Conservation (phyloP, 37 sponge, comb jelly and placozoan genomes). For the Sycon ciliatum region DNA sequence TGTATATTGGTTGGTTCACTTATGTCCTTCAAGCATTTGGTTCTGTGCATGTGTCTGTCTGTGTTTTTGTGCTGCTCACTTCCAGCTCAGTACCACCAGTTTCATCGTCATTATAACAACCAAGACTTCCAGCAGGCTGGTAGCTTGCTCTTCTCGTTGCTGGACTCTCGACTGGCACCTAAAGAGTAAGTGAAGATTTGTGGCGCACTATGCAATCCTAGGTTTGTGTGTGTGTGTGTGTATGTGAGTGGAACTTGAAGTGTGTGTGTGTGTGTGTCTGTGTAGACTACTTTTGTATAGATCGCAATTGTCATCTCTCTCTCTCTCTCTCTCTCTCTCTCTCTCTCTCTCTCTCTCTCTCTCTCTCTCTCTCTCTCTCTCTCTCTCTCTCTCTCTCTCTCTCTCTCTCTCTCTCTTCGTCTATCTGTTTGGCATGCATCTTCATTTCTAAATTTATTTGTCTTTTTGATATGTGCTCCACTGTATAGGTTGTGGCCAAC, state of each 20-base stretch:
- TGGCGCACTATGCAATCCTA: not conserved
- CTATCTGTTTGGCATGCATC: too few species aligned
- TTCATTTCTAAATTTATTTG: too few species aligned
- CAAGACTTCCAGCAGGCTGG: conserved; percentile 42
- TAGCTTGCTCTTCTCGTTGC: conserved; percentile 39
- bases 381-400: conserved; percentile 35
- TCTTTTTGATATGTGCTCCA: too few species aligned
- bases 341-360: not conserved
- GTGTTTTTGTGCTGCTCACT: not conserved
- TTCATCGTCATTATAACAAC: conserved; percentile 36
- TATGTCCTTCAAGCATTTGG: not conserved
- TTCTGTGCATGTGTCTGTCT: not conserved
- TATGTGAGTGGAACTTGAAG: not conserved
- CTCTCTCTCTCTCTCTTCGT: too few species aligned
- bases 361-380: conserved; percentile 18
- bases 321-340: not conserved
- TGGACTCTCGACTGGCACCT: conserved; percentile 41
- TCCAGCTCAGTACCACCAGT: conserved; percentile 61
- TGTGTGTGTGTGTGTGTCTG: conserved; percentile 16
- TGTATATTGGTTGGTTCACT: not conserved
- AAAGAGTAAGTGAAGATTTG: conserved; percentile 32
- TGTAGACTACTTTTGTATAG: too few species aligned
- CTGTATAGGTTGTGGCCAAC: too few species aligned
- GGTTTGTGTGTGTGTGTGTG: not conserved
- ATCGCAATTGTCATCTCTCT: not conserved